These are phyloP conservation scores for Bombus superbus DNA, from an alignment of 1,140 invertebrate genomes.

Conservation along the genomic window DNA sequence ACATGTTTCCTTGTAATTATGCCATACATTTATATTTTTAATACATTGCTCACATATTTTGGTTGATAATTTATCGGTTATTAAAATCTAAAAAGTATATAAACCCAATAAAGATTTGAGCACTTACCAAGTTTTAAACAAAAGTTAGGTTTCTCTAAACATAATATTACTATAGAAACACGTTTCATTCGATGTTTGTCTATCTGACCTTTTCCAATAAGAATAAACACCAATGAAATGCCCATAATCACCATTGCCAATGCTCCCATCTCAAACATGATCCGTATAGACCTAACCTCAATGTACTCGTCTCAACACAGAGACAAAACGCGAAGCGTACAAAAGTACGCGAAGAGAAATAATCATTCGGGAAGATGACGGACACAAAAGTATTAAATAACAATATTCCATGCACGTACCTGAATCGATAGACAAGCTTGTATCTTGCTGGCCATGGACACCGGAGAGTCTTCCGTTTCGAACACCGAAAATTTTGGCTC, in stretches of 20 bases:
- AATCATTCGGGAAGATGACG: not conserved
- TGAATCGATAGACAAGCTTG: constrained; percentile 85
- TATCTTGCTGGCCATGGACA: constrained; percentile 84
- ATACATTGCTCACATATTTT: constrained; percentile 79
- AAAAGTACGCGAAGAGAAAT: too few relatives aligned
- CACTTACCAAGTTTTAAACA: not conserved
- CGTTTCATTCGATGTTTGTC: not conserved
- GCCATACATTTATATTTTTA: constrained; percentile 80
- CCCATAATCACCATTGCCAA: not conserved
- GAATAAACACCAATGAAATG: not conserved
- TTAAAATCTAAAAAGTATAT: constrained; percentile 72
- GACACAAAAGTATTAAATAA: not conserved
- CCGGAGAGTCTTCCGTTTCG: constrained; percentile 77
- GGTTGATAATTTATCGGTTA: constrained; percentile 77
- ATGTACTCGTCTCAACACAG: not conserved
- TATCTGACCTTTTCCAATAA: too few relatives aligned
- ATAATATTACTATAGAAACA: not conserved
- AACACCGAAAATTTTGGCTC: constrained; percentile 82
- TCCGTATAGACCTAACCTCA: constrained; percentile 39
- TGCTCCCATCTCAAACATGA: not conserved
- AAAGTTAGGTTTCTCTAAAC: not conserved
- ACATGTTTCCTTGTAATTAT: constrained; percentile 79
- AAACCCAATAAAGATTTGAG: not conserved
- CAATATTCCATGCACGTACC: constrained; percentile 71
- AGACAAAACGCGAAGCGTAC: not conserved